Base-by-base conservation (phyloP, 1,140 invertebrate genomes). In the Lasioglossum albipes region DNA sequence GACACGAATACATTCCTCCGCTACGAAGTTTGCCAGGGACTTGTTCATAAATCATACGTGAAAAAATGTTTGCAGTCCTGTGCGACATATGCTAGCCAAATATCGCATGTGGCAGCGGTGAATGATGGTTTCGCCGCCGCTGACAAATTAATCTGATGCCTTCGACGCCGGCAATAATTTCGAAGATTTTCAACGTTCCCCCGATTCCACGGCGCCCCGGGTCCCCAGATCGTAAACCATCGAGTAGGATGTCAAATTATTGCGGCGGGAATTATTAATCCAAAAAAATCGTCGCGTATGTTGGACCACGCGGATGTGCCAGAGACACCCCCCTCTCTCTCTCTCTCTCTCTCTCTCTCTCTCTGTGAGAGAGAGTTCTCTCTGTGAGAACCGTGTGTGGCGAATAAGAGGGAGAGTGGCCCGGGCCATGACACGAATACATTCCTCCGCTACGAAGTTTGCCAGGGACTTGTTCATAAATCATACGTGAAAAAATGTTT, bases 41-140 rank as follows among this genome's bases (percentile, higher is more conserved):
- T 75, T 68, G 69, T 52, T 78, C 81, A 77, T 86, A 86, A 86
- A 86, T 86, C 84, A 86, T 81, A 86, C 18, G 62, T 20, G 57
- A 82, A 84, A 85, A 79, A 85, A 86, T 76, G 59, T 68, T 82
- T 69, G 75, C 68, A 52, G 66, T 75, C 74, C 67, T 68, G 71
- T 52, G 66, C 75, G 84, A 71, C 81, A 79, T 78, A 66, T 61
- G 66, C 72, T 85, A 82, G 83, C 83, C 59, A 86, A 86, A 69
- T 64, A 59, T 85, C 64, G 57, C 45, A 31, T 64, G 64, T 61
- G 67, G 71, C 75, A 57, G 31, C 67, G 42, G 52, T 85, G 84
- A 86, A 82, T 86, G 77, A 86, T 85, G 84, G 73, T 71, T 57
- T 66, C 68, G 22, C 52, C 31, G 36, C 42, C 45, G 49, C 80